These are phyloP conservation scores for Barypeithes pellucidus DNA, from an alignment of 2,888 invertebrate genomes.

Conservation along the genomic window DNA sequence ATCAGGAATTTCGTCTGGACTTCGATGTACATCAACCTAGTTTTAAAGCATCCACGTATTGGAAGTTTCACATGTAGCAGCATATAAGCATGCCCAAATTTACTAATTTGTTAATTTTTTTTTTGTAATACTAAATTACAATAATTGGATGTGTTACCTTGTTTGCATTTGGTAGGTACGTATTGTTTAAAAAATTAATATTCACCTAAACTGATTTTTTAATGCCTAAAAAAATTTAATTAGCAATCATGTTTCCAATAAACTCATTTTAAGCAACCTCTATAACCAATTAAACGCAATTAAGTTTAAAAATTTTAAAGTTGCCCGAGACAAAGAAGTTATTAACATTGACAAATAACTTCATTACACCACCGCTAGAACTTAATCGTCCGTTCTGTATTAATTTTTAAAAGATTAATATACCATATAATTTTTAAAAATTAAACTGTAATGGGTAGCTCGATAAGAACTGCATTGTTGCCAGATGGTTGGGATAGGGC, in stretches of 20 bases:
- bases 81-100: too few species aligned
- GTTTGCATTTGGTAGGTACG: too few species aligned
- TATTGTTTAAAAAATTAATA: too few species aligned
- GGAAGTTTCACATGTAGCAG: too few species aligned
- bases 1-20: too few species aligned
- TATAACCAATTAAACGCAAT: conserved; percentile 37
- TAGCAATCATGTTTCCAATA: not conserved
- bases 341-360: conserved; percentile 55
- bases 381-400: conserved; percentile 40
- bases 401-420: conserved; percentile 53
- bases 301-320: conserved; percentile 23
- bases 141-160: too few species aligned
- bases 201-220: too few species aligned
- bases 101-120: too few species aligned
- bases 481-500: not conserved
- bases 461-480: conserved; percentile 31
- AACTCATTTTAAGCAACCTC: conserved; percentile 19
- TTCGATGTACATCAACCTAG: too few species aligned
- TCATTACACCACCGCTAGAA: conserved; percentile 50
- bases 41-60: too few species aligned
- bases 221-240: too few species aligned
- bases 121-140: too few species aligned
- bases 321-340: conserved; percentile 47
- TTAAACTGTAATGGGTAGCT: conserved; percentile 49
- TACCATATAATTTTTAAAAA: conserved; percentile 53